Evolutionary conservation across 2,797 vertebrate species (phyloP).

Genomic region (Sebastes glaucus): DNA sequence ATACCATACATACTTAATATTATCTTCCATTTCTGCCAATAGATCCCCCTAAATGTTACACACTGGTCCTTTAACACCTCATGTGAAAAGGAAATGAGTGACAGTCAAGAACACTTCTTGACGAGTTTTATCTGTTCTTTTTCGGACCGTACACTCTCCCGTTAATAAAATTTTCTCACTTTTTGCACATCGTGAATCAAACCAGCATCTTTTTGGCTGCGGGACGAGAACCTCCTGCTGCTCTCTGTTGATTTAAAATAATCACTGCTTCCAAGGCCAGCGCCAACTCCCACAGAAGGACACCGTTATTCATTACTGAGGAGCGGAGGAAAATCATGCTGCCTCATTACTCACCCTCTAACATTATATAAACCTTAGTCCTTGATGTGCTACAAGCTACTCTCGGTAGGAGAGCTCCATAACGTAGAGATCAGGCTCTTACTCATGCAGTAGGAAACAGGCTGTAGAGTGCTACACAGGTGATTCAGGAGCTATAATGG

Average conservation of each 20-base stretch:
- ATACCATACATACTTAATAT: too few species aligned
- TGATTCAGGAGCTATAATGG: constrained; percentile 42
- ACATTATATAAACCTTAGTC: constrained; percentile 52
- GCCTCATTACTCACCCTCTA: constrained; percentile 64
- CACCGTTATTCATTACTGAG: constrained; percentile 58
- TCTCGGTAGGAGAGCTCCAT: constrained; percentile 45
- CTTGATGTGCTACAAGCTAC: constrained; percentile 47
- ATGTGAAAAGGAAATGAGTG: not conserved
- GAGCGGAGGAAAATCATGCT: constrained; percentile 37
- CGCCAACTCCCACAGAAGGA: constrained; percentile 56
- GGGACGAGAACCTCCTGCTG: constrained; percentile 36
- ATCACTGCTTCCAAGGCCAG: constrained; percentile 46
- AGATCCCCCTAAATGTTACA: too few species aligned
- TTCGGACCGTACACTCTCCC: not conserved
- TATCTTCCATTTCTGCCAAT: too few species aligned
- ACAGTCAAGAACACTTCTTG: not conserved
- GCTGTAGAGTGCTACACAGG: constrained; percentile 35
- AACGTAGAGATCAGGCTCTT: constrained; percentile 47
- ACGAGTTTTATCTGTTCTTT: not conserved
- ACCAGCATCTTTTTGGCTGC: constrained; percentile 19
- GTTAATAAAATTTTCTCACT: constrained; percentile 7
- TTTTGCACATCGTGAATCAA: constrained; percentile 46
- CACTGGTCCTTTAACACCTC: not conserved
- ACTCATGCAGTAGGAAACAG: constrained; percentile 30
- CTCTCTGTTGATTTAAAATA: constrained; percentile 64